A percentile compares a stretch with the other conserved stretches of the same genome.
Conservation (phyloP, 1,140 invertebrate genomes). For the Penaeus chinensis region DNA sequence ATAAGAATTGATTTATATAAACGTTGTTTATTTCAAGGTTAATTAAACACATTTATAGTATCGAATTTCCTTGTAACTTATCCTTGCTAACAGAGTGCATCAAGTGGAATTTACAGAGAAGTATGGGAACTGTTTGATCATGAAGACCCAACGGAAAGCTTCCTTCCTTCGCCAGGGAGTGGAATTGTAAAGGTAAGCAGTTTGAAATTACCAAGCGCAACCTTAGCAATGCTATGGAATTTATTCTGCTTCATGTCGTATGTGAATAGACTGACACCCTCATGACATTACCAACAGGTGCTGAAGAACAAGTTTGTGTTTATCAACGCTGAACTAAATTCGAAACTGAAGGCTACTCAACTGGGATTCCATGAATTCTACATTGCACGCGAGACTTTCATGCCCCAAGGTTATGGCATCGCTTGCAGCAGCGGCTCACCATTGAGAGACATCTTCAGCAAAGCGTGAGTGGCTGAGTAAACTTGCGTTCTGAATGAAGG, state of each 20-base stretch:
- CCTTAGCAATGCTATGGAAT: too few species aligned
- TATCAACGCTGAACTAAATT: constrained; percentile 39
- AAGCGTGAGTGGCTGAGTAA: constrained; percentile 28
- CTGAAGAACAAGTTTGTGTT: constrained; percentile 29
- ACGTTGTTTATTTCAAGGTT: too few species aligned
- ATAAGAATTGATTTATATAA: too few species aligned
- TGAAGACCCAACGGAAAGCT: constrained; percentile 23
- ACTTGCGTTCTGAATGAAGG: too few species aligned
- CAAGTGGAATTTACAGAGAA: constrained; percentile 32
- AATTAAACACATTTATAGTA: too few species aligned
- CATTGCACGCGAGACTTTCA: constrained; percentile 29
- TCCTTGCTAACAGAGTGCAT: constrained; percentile 16
- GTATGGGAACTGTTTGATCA: constrained; percentile 41
- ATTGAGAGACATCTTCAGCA: constrained; percentile 35
- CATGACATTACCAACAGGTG: constrained; percentile 2
- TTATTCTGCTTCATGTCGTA: too few species aligned
- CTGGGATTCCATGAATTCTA: constrained; percentile 16
- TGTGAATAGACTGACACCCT: too few species aligned
- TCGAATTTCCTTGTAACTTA: too few species aligned
- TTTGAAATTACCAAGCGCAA: neutral
- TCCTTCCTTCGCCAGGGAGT: constrained; percentile 8
- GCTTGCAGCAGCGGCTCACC: constrained; percentile 41
- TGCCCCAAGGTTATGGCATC: constrained; percentile 35
- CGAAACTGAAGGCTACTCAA: constrained; percentile 26
- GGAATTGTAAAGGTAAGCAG: constrained; percentile 34